Evolutionary conservation across 2,888 invertebrate genomes (phyloP), one percentile per base, ranked within the genome.

Genomic region (Oscheius sp.): DNA sequence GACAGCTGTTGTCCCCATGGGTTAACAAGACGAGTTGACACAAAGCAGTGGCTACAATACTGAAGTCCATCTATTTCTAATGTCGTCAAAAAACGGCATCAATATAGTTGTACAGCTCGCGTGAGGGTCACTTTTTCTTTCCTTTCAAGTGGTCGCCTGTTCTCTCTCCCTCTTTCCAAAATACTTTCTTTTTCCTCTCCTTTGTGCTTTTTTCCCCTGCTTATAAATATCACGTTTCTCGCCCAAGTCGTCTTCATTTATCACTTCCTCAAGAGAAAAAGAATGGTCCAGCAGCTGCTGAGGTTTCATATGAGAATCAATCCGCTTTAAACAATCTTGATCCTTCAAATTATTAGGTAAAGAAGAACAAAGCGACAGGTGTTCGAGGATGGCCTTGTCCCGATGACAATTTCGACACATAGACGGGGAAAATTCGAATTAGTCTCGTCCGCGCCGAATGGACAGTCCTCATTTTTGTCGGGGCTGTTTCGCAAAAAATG

Each of bases 271-370:
- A 5, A 18, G 52, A 52, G 21, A 52, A 5, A 13, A 52, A 52
- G 5, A 52, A 52, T 13, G 21, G 12, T 6, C 21, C 5, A 35
- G 35, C 35, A 35, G 35, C 35, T 35, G 35, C 5, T 35, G 35
- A 35, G 35, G 35, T 35, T 35, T 6, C 35, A 35, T 35, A 9
- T 35, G 35, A 35, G 9, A n/a, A n/a, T n/a, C 35, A 35, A 35
- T 3, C 35, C 35, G 35, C 9, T 35, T 35, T 35, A 35, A 35
- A 35, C 35, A 35, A 35, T 35, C 35, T 9, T 18, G 16, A 49
- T 5, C 49, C 49, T 49, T 59, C 59, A 59, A 59, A 59, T 27
- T 59, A 59, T 59, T 59, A 59, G 59, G 59, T 59, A 29, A 59
- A 25, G 55, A 21, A 21, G 27, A 25, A 35, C 35, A 35, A 35